Conservation (phyloP, 30 jellyfish, hydroid and myxozoan species). For the Clytia hemisphaerica region DNA sequence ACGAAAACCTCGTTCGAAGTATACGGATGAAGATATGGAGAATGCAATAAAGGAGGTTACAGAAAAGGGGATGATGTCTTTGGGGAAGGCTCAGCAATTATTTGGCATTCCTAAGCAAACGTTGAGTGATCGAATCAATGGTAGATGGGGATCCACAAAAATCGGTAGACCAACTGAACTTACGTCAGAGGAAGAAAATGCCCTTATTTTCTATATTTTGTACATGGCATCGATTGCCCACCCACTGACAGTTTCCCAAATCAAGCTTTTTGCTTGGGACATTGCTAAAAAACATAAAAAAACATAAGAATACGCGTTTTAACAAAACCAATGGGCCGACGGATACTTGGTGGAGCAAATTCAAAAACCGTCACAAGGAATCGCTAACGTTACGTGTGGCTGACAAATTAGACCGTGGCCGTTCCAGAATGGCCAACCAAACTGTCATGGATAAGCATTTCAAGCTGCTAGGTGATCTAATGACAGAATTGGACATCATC, state of each 20-base stretch:
- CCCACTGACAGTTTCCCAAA: not conserved
- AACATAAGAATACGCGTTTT: not conserved
- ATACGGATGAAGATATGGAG: not conserved
- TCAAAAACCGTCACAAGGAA: not conserved
- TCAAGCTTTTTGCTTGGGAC: not conserved
- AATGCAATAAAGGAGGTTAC: not conserved
- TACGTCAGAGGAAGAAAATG: not conserved
- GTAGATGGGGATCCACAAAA: not conserved
- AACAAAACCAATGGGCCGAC: not conserved
- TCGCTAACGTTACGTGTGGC: not conserved
- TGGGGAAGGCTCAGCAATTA: not conserved
- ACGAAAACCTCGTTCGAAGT: too few relatives aligned
- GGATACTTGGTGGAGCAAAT: not conserved
- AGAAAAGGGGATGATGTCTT: not conserved
- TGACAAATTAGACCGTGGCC: not conserved
- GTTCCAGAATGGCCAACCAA: not conserved
- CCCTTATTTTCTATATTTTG: not conserved
- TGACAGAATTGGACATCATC: too few relatives aligned
- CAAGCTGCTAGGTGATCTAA: too few relatives aligned
- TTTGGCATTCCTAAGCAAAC: not conserved
- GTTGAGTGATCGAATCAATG: not conserved
- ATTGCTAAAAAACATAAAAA: not conserved
- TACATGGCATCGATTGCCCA: not conserved
- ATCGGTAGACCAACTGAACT: not conserved
- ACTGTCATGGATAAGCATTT: not conserved